Evolutionary conservation across 2,113 vertebrate genomes (phyloP).

Genomic region (Hippocampus guttulatus): DNA sequence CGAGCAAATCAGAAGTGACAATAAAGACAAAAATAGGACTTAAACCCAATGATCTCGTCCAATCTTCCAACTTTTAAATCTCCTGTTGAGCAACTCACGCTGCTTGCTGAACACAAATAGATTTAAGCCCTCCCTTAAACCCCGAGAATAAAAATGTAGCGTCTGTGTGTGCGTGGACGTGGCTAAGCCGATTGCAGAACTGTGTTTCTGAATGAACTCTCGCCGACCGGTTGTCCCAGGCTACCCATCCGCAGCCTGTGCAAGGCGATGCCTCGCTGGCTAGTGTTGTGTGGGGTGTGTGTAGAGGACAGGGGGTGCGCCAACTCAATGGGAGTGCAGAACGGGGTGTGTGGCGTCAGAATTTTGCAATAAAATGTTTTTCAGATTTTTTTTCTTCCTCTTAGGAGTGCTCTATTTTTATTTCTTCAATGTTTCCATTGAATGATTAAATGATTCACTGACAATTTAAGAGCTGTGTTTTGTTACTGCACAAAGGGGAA

Average conservation of each 20-base stretch:
- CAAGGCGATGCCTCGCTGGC: background rate
- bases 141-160: conserved; percentile 14
- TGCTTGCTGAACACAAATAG: conserved; percentile 47
- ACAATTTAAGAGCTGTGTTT: no score
- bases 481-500: no score
- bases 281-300: background rate
- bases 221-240: background rate
- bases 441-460: no score
- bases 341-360: no score
- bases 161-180: conserved; percentile 1
- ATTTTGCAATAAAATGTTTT: no score
- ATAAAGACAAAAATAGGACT: conserved; percentile 6
- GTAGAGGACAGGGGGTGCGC: no score
- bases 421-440: background rate
- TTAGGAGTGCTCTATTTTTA: background rate
- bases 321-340: no score
- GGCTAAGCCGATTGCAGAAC: conserved; percentile 37
- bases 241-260: background rate
- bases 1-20: background rate
- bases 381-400: no score
- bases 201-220: conserved; percentile 19
- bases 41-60: conserved; percentile 19
- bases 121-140: conserved; percentile 42
- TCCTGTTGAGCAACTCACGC: background rate
- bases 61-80: conserved; percentile 8